phyloP scores from a whole-genome alignment of 2,113 vertebrate genomes.

The Condylura cristata region DNA sequence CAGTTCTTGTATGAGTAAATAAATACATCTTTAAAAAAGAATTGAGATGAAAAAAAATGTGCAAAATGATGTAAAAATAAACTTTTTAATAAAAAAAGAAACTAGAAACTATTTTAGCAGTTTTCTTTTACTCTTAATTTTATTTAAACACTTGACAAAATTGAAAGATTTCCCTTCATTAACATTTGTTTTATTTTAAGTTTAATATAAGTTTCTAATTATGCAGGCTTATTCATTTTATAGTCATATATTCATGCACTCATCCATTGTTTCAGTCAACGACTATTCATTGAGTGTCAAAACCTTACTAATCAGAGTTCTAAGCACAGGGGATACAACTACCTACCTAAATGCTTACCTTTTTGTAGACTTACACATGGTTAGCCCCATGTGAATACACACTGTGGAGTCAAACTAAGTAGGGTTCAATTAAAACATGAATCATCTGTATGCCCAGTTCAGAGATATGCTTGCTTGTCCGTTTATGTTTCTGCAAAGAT shows the following conservation, averaged over 20 bases:
- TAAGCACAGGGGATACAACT: not conserved
- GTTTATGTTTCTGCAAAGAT: not conserved
- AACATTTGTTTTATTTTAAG: not conserved
- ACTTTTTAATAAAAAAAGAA: too few species aligned
- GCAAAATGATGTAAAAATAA: too few species aligned
- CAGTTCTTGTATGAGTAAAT: too few species aligned
- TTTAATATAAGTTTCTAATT: not conserved
- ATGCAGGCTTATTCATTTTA: not conserved
- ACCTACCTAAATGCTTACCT: too few species aligned
- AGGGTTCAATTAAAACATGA: accelerated
- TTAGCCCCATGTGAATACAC: not conserved
- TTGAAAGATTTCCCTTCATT: not conserved
- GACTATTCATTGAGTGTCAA: not conserved
- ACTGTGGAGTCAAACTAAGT: too few species aligned
- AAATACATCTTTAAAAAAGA: too few species aligned
- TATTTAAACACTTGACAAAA: not conserved
- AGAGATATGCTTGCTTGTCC: not conserved
- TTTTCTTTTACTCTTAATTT: not conserved
- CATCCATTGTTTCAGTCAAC: not conserved
- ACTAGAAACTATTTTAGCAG: not conserved
- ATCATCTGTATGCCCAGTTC: not conserved
- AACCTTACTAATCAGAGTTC: not conserved
- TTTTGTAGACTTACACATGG: too few species aligned
- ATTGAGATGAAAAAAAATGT: too few species aligned
- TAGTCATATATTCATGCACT: not conserved